Evolutionary conservation across 2,113 vertebrate genomes (phyloP).

Genomic region (Patagioenas fasciata): DNA sequence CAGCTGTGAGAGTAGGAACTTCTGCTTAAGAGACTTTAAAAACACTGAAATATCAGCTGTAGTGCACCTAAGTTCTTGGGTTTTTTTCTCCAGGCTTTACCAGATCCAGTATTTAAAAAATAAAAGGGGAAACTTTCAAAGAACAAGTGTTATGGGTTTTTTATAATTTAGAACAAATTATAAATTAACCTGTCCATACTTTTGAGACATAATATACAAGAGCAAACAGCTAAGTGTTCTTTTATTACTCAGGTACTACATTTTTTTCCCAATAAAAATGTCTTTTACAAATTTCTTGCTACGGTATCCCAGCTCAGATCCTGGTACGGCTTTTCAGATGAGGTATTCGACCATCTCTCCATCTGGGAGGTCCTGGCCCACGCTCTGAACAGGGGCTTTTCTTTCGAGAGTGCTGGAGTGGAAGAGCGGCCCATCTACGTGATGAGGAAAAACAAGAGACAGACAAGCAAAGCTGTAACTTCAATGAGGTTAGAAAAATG

Average conservation of each 20-base stretch:
- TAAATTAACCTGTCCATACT: constrained; percentile 71
- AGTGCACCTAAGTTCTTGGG: constrained; percentile 50
- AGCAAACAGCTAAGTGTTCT: constrained; percentile 61
- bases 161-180: constrained; percentile 74
- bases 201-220: constrained; percentile 73
- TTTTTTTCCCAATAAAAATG: constrained; percentile 64
- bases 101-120: constrained; percentile 59
- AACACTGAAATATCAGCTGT: constrained; percentile 59
- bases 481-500: not conserved
- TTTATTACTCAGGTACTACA: constrained; percentile 73
- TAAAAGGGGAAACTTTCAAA: constrained; percentile 36
- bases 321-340: constrained; percentile 71
- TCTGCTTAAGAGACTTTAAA: constrained; percentile 26
- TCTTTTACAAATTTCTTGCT: constrained; percentile 68
- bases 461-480: constrained; percentile 17
- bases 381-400: constrained; percentile 74
- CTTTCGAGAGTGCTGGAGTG: constrained; percentile 80
- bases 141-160: constrained; percentile 16
- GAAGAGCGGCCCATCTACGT: constrained; percentile 76
- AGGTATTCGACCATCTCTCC: constrained; percentile 86
- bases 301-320: constrained; percentile 55
- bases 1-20: constrained; percentile 27
- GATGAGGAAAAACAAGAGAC: constrained; percentile 42
- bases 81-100: constrained; percentile 42
- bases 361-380: constrained; percentile 80